Percentiles rank a stretch among this genome's conserved stretches.
phyloP scores from a whole-genome alignment of 2,888 invertebrate species.

The Eupithecia abbreviata region DNA sequence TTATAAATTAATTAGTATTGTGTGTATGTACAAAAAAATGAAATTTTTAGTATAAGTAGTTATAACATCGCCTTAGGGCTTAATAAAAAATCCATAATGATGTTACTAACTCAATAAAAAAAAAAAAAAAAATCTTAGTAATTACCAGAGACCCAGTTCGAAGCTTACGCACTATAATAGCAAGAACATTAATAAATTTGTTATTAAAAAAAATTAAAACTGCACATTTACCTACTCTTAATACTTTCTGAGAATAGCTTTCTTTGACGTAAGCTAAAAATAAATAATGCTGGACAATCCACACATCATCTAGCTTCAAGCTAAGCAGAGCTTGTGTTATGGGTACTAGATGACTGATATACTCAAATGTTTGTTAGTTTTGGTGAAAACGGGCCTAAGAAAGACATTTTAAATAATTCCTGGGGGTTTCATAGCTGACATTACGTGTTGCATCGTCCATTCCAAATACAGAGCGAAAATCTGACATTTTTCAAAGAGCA shows the following conservation, averaged over 20 bases:
- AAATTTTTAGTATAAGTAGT: no score
- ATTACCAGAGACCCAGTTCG: no score
- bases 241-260: background rate
- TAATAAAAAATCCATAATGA: no score
- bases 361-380: background rate
- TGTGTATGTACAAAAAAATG: no score
- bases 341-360: background rate
- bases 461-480: background rate
- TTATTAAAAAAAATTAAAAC: background rate
- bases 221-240: background rate
- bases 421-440: background rate
- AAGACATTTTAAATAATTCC: background rate
- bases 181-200: background rate
- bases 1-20: no score
- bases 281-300: background rate
- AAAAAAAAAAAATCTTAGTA: no score
- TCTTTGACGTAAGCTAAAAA: background rate
- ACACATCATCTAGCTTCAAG: background rate
- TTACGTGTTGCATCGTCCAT: background rate
- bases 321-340: background rate
- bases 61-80: no score
- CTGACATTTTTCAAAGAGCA: background rate
- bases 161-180: no score
- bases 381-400: background rate
- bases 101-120: no score